Conservation (phyloP, 1,140 invertebrate species). For the Myzus persicae region DNA sequence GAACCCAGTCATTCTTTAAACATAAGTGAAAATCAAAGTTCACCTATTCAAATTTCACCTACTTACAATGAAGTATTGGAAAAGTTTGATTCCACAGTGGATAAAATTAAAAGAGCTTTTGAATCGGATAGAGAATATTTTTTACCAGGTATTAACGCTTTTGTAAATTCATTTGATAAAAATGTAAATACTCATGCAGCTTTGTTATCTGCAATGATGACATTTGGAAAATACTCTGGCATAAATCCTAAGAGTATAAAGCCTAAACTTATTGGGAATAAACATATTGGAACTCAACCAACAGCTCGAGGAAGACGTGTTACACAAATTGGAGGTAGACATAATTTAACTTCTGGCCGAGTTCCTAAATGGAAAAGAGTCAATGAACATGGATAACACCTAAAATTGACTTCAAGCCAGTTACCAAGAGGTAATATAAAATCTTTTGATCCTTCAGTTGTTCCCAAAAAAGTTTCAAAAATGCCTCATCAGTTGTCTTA, state of each 20-base stretch:
- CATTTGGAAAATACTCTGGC: neutral
- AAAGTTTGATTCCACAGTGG: too few relatives aligned
- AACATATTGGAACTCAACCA: neutral
- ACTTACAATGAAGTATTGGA: too few relatives aligned
- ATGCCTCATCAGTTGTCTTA: too few relatives aligned
- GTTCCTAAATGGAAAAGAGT: neutral
- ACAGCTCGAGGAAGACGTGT: neutral
- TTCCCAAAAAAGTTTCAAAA: too few relatives aligned
- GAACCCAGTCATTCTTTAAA: too few relatives aligned
- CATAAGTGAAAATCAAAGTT: too few relatives aligned
- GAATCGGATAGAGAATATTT: constrained; percentile 5
- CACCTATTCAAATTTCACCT: too few relatives aligned
- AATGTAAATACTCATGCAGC: neutral
- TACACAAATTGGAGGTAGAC: neutral
- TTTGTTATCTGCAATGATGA: neutral
- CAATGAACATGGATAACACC: neutral
- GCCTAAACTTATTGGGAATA: neutral
- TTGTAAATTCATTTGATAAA: neutral
- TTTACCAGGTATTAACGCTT: neutral
- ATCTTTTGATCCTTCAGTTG: too few relatives aligned
- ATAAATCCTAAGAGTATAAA: neutral
- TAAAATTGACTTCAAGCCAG: too few relatives aligned
- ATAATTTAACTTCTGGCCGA: neutral
- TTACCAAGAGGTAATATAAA: too few relatives aligned
- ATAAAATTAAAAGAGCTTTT: neutral